Percentiles rank a stretch among this genome's conserved stretches.
These are phyloP conservation scores for Phyllopteryx taeniolatus DNA, from an alignment of 2,113 vertebrate genomes.

Conservation along the genomic window DNA sequence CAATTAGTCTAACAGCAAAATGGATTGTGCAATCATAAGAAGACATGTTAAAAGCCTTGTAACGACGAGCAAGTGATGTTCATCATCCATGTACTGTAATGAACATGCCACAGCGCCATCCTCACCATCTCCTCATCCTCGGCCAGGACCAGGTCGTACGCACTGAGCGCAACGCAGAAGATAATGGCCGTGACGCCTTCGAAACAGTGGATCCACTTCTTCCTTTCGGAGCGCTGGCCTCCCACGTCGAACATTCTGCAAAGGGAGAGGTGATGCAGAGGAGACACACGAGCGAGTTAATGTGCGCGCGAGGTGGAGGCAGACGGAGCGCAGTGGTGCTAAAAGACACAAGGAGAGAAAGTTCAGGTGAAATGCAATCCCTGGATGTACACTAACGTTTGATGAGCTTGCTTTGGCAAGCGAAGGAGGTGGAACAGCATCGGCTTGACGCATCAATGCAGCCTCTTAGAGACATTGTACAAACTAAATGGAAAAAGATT, in stretches of 20 bases:
- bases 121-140: constrained; percentile 99
- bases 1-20: constrained; percentile 20
- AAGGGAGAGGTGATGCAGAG: constrained; percentile 26
- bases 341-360: constrained; percentile 14
- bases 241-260: constrained; percentile 95
- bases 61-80: neutral
- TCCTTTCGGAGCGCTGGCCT: constrained; percentile 88
- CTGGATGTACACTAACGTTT: constrained; percentile 50
- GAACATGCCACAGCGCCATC: neutral
- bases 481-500: neutral
- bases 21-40: constrained; percentile 15
- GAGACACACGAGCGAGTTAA: neutral
- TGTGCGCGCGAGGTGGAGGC: neutral
- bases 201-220: constrained; percentile 98
- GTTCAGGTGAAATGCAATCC: constrained; percentile 26
- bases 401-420: constrained; percentile 36
- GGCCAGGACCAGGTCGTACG: constrained; percentile 95
- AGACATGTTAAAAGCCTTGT: constrained; percentile 3
- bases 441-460: constrained; percentile 9
- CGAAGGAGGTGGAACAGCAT: constrained; percentile 8
- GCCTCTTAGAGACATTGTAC: neutral
- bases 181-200: constrained; percentile 98
- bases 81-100: constrained; percentile 1
- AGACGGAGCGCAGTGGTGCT: constrained; percentile 2
- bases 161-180: constrained; percentile 95